Evolutionary conservation across 2,113 vertebrate genomes (phyloP).

Genomic region (Macquaria australasica): DNA sequence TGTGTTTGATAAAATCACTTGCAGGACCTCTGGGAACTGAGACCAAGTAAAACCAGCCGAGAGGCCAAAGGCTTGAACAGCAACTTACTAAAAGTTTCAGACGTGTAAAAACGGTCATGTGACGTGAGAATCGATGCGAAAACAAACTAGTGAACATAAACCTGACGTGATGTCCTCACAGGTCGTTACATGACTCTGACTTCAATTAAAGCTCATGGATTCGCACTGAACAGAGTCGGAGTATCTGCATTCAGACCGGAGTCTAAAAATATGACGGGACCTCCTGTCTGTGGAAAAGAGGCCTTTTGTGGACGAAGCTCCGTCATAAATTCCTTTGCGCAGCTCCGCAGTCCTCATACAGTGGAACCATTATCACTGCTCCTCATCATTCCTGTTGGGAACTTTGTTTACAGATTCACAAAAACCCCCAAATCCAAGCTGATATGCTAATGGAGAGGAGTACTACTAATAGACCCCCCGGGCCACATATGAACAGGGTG

Average conservation of each 20-base stretch:
- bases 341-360: slow-evolving; percentile 60
- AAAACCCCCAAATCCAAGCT: slow-evolving; percentile 53
- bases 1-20: no score
- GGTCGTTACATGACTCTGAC: slow-evolving; percentile 11
- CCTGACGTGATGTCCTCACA: neutral
- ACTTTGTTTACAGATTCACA: slow-evolving; percentile 67
- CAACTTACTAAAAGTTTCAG: neutral
- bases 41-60: no score
- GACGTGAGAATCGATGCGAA: neutral
- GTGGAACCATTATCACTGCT: slow-evolving; percentile 74
- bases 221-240: neutral
- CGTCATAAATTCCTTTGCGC: slow-evolving; percentile 77
- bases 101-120: neutral
- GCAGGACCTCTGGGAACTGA: no score
- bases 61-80: no score
- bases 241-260: neutral
- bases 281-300: slow-evolving; percentile 54
- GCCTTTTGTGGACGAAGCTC: slow-evolving; percentile 67
- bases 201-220: neutral
- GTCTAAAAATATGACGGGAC: slow-evolving; percentile 69
- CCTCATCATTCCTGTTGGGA: slow-evolving; percentile 42
- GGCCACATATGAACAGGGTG: slow-evolving; percentile 34
- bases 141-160: neutral
- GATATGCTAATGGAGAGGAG: slow-evolving; percentile 70
- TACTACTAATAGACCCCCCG: slow-evolving; percentile 32